These are phyloP conservation scores for Autographa gamma DNA, from an alignment of 2,888 invertebrate genomes.

Conservation along the genomic window DNA sequence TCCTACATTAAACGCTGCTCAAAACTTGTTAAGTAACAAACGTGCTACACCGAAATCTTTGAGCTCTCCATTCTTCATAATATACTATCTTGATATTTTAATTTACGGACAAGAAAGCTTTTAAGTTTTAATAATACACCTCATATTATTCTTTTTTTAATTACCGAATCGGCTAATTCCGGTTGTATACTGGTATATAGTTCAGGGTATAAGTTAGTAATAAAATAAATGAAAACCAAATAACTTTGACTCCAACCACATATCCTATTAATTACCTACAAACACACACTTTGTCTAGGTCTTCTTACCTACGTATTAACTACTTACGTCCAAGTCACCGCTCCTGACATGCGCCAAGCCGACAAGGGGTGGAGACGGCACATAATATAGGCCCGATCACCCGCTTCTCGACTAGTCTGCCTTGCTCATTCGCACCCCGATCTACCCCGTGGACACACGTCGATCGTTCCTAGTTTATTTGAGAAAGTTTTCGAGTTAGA, in stretches of 20 bases:
- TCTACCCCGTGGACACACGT: constrained; percentile 72
- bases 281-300: constrained; percentile 53
- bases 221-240: neutral
- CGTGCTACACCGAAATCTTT: too few relatives aligned
- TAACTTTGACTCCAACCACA: neutral
- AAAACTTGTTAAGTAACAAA: too few relatives aligned
- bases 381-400: constrained; percentile 65
- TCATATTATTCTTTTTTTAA: too few relatives aligned
- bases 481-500: neutral
- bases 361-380: constrained; percentile 70
- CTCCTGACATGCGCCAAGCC: constrained; percentile 67
- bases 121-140: too few relatives aligned
- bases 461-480: constrained; percentile 33
- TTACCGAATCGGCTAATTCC: too few relatives aligned
- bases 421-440: constrained; percentile 76
- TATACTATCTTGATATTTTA: too few relatives aligned
- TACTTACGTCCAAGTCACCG: constrained; percentile 47
- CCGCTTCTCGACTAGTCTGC: constrained; percentile 62
- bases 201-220: too few relatives aligned
- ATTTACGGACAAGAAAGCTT: too few relatives aligned
- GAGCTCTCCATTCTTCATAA: too few relatives aligned
- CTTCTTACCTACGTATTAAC: constrained; percentile 55
- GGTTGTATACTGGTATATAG: too few relatives aligned
- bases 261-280: constrained; percentile 4
- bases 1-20: too few relatives aligned